phyloP scores from a whole-genome alignment of 1,140 invertebrate genomes.

The Eriocheir sinensis region DNA sequence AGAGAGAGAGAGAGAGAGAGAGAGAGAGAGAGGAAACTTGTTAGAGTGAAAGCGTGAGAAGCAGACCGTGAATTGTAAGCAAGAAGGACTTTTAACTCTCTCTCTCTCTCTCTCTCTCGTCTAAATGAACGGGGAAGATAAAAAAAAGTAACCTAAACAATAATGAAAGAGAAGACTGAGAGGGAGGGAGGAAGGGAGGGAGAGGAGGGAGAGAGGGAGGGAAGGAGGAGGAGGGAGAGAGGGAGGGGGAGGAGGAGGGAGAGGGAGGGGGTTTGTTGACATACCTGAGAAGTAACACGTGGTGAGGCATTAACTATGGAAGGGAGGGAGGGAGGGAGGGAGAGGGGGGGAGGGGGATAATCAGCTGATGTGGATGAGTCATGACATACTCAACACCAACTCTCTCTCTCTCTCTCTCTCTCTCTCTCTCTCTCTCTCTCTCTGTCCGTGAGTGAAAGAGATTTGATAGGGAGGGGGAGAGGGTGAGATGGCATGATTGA shows the following conservation, averaged over 20 bases:
- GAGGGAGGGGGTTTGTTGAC: background rate
- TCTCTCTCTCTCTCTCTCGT: slow-evolving; percentile 24
- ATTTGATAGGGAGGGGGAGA: background rate
- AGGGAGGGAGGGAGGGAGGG: background rate
- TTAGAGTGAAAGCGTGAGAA: slow-evolving; percentile 29
- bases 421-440: too few relatives aligned
- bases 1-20: slow-evolving; percentile 48
- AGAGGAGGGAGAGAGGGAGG: background rate
- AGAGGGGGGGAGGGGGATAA: background rate
- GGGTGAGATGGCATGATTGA: background rate
- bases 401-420: too few relatives aligned
- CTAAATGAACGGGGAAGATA: background rate
- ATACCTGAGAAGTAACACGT: too few relatives aligned
- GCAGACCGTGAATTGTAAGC: background rate
- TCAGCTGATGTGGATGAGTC: too few relatives aligned
- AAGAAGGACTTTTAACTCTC: background rate
- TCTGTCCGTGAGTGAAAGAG: background rate
- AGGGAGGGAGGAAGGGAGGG: background rate
- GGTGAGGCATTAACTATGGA: too few relatives aligned
- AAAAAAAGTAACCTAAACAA: background rate
- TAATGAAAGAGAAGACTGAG: too few relatives aligned
- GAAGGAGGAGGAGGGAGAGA: background rate
- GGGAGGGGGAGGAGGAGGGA: background rate
- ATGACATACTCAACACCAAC: too few relatives aligned
- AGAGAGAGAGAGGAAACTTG: slow-evolving; percentile 28